A percentile compares a stretch with the other conserved stretches of the same genome.
Evolutionary conservation across 2,113 vertebrate species (phyloP).

Genomic region (Grammomys dolichurus): DNA sequence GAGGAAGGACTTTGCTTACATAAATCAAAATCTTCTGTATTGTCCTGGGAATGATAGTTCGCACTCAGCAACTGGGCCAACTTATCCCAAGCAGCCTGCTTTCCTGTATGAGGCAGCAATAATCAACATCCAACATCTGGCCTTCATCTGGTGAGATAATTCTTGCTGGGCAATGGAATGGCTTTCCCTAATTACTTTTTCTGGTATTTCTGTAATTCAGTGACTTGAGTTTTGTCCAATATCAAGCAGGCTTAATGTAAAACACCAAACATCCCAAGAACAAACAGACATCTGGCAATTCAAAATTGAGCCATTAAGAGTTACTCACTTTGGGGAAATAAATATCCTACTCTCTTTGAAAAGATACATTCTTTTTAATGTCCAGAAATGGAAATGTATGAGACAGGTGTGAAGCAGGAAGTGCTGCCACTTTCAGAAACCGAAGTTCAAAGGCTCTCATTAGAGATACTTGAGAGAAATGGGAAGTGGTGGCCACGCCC

Average conservation of each 20-base stretch:
- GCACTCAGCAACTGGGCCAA: background rate
- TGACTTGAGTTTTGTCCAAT: background rate
- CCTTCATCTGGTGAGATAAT: background rate
- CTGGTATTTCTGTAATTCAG: background rate
- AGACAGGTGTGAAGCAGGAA: background rate
- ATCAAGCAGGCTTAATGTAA: background rate
- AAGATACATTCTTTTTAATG: conserved; percentile 19
- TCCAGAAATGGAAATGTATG: conserved; percentile 17
- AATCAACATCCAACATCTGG: background rate
- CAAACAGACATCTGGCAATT: conserved; percentile 11
- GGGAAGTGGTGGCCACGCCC: background rate
- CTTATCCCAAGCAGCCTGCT: background rate
- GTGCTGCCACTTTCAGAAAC: conserved; percentile 11
- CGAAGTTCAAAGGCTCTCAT: conserved; percentile 49
- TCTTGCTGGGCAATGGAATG: too few species aligned
- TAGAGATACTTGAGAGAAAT: background rate
- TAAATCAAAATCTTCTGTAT: conserved; percentile 13
- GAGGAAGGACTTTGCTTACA: background rate
- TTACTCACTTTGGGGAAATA: conserved; percentile 3
- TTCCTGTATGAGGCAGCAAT: background rate
- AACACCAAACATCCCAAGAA: conserved; percentile 39
- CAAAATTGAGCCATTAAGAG: conserved; percentile 9
- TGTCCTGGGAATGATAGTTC: background rate
- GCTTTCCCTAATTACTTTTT: too few species aligned
- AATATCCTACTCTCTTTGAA: background rate